Percentiles rank a stretch among this genome's conserved stretches.
Evolutionary conservation across 2,113 vertebrate species (phyloP).

Genomic region (Macrotis lagotis): DNA sequence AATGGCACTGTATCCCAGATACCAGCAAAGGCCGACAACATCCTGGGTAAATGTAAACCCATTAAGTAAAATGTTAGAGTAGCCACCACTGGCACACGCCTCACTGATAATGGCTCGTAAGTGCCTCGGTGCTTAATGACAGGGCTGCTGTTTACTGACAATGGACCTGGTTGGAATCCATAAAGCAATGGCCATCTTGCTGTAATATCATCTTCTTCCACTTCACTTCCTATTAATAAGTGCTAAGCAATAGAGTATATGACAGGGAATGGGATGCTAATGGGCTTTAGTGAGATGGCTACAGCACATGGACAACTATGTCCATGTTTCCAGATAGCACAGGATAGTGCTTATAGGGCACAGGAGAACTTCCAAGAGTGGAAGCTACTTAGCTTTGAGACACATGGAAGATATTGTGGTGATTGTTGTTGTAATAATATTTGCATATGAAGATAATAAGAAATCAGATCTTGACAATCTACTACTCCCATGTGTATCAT

Average conservation of each 20-base stretch:
- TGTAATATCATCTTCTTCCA: not conserved
- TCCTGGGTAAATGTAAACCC: not conserved
- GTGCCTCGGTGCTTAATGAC: not conserved
- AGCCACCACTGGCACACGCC: not conserved
- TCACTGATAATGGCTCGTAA: not conserved
- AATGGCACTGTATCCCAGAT: not conserved
- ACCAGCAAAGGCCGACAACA: not conserved
- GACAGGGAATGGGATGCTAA: not conserved
- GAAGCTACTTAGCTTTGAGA: fast-evolving
- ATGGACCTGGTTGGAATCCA: fast-evolving
- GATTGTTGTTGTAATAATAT: not conserved
- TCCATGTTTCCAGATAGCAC: fast-evolving
- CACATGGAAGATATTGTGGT: fast-evolving
- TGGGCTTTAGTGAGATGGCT: not conserved
- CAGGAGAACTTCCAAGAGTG: fast-evolving
- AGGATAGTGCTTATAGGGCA: not conserved
- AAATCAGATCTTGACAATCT: too few relatives aligned
- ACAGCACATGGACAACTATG: not conserved
- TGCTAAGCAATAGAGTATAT: not conserved
- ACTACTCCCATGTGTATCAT: not conserved
- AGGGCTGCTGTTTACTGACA: not conserved
- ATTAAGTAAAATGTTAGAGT: not conserved
- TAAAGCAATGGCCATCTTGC: not conserved
- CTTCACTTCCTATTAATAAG: not conserved
- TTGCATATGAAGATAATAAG: not conserved